Evolutionary conservation across 2,888 invertebrate species (phyloP).

Genomic region (Hydriomena furcata): DNA sequence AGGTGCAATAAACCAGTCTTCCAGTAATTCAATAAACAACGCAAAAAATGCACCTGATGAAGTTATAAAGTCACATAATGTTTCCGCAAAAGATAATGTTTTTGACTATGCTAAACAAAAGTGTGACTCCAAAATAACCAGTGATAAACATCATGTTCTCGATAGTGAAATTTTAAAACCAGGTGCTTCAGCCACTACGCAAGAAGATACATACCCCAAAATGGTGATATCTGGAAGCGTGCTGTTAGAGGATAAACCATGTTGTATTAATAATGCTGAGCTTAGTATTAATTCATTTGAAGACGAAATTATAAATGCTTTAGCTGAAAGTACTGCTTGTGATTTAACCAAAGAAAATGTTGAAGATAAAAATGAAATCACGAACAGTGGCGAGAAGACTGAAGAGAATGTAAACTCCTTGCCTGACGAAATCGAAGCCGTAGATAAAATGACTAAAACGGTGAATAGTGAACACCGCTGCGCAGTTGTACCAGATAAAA

Average conservation of each 20-base stretch:
- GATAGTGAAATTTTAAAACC: neutral
- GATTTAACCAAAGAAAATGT: neutral
- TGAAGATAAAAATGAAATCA: neutral
- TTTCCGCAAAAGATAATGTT: neutral
- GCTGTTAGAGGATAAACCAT: neutral
- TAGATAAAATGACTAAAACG: neutral
- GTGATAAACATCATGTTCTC: neutral
- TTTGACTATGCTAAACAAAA: neutral
- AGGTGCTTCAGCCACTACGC: neutral
- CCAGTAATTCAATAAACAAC: neutral
- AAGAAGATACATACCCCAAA: neutral
- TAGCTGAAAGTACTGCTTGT: neutral
- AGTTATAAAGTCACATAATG: neutral
- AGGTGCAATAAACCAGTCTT: neutral
- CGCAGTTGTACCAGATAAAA: neutral
- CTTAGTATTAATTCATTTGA: neutral
- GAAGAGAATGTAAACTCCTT: neutral
- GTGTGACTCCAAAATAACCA: neutral
- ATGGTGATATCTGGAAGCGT: neutral
- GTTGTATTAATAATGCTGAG: neutral
- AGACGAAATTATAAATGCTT: neutral
- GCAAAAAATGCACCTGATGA: neutral
- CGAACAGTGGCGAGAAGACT: neutral
- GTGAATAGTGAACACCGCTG: neutral
- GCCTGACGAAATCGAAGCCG: neutral